phyloP scores from a whole-genome alignment of 2,888 invertebrate species.

The Morpho helenor region DNA sequence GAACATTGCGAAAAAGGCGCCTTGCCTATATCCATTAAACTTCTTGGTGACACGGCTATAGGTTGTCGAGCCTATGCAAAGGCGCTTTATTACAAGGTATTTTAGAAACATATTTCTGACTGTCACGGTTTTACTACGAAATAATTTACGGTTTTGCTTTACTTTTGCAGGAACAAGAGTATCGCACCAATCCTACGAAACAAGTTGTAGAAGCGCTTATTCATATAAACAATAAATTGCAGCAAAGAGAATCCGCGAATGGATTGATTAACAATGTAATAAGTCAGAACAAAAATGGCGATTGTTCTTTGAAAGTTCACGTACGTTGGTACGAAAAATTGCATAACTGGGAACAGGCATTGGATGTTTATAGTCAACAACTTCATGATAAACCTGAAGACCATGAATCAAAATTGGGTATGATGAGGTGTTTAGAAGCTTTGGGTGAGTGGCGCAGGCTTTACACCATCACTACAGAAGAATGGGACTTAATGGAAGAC shows the following conservation, averaged over 20 bases:
- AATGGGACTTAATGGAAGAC: constrained; percentile 65
- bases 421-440: constrained; percentile 97
- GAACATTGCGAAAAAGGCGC: constrained; percentile 99
- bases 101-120: background rate
- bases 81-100: constrained; percentile 80
- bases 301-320: constrained; percentile 70
- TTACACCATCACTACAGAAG: constrained; percentile 87
- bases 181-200: constrained; percentile 81
- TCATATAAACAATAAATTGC: constrained; percentile 98
- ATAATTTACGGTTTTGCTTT: too few relatives aligned
- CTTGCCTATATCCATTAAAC: constrained; percentile 91
- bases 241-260: constrained; percentile 98
- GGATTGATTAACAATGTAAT: constrained; percentile 94
- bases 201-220: constrained; percentile 96
- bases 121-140: too few relatives aligned
- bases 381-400: constrained; percentile 83
- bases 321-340: constrained; percentile 99
- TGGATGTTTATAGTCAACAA: constrained; percentile 90
- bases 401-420: constrained; percentile 91
- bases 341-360: constrained; percentile 98
- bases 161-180: constrained; percentile 89
- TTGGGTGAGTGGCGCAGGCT: constrained; percentile 97
- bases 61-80: constrained; percentile 89
- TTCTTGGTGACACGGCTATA: constrained; percentile 96
- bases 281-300: constrained; percentile 83